Conservation (phyloP, 2,888 invertebrate species). For the Limnephilus marmoratus region DNA sequence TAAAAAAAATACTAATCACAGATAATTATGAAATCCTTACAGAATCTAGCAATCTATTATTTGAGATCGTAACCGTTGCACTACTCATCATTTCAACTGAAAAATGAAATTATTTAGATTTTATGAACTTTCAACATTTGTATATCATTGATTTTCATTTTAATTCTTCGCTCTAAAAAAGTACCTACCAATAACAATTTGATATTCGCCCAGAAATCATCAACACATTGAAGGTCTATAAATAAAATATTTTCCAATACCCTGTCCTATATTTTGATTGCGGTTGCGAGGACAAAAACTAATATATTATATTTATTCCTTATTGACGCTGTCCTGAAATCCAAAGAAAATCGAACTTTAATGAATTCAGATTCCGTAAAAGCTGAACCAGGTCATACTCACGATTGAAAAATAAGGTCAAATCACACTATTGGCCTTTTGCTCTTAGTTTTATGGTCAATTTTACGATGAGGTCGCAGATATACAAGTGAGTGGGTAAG, state of each 20-base stretch:
- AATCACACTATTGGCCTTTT: not conserved
- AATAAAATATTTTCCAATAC: not conserved
- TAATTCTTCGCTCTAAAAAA: not conserved
- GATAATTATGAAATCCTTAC: too few relatives aligned
- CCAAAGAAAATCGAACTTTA: not conserved
- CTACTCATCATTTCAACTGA: not conserved
- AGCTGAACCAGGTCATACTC: not conserved
- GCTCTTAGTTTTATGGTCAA: not conserved
- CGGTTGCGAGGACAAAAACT: not conserved
- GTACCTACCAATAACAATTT: not conserved
- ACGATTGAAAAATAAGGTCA: slow-evolving; percentile 5
- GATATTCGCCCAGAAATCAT: not conserved
- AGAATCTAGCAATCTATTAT: not conserved
- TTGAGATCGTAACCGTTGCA: not conserved
- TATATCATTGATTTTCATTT: not conserved
- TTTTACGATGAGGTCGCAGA: not conserved
- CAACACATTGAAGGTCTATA: not conserved
- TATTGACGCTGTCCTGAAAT: not conserved
- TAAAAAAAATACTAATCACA: too few relatives aligned
- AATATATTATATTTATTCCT: not conserved
- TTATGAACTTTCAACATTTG: not conserved
- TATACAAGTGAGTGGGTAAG: not conserved
- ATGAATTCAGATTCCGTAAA: not conserved
- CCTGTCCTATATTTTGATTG: not conserved
- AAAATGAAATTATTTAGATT: not conserved